Percentiles rank a stretch among this genome's conserved stretches.
These are phyloP conservation scores for Microchirus variegatus DNA, from an alignment of 2,797 vertebrate genomes.

Conservation along the genomic window DNA sequence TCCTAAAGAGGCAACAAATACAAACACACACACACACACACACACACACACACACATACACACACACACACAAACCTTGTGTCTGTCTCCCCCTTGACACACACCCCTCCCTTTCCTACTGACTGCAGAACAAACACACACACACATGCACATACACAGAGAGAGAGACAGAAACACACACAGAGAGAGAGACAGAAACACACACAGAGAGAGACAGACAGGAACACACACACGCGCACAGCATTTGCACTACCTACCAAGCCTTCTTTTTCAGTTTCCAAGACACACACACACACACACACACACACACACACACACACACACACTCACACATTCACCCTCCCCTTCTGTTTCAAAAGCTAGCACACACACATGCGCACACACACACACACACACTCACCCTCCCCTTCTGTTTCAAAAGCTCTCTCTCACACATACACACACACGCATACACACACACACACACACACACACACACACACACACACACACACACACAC, in stretches of 20 bases:
- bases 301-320: conserved; percentile 49
- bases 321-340: conserved; percentile 47
- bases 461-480: conserved; percentile 64
- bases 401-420: conserved; percentile 72
- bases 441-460: conserved; percentile 69
- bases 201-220: conserved; percentile 45
- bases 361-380: conserved; percentile 47
- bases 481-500: conserved; percentile 55
- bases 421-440: too few relatives aligned
- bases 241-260: conserved; percentile 73
- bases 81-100: conserved; percentile 69
- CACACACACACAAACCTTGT: conserved; percentile 63
- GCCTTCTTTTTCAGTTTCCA: conserved; percentile 77
- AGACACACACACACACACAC: conserved; percentile 54
- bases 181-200: conserved; percentile 35
- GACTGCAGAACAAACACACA: conserved; percentile 77
- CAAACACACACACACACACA: conserved; percentile 30
- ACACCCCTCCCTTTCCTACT: conserved; percentile 75
- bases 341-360: conserved; percentile 72
- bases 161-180: conserved; percentile 60
- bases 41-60: conserved; percentile 37
- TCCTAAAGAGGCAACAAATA: too few relatives aligned
- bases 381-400: conserved; percentile 37
- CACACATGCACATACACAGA: conserved; percentile 36
- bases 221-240: conserved; percentile 57